phyloP scores from a whole-genome alignment of 2,797 vertebrate genomes.

The Chiloscyllium punctatum region DNA sequence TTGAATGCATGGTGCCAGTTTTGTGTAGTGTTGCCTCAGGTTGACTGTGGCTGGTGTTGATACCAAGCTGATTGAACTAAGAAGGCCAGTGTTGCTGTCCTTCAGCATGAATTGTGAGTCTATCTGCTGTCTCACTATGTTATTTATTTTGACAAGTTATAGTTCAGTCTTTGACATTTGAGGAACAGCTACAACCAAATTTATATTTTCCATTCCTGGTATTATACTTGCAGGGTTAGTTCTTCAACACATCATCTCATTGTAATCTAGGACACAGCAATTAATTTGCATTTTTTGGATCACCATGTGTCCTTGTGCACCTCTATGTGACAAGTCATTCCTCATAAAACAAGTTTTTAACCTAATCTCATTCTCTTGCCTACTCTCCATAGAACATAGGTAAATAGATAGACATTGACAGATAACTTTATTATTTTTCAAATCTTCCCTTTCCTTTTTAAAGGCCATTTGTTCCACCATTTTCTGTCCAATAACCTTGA shows the following conservation, averaged over 20 bases:
- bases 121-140: neutral
- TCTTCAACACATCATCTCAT: neutral
- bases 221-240: neutral
- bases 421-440: neutral
- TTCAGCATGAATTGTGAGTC: neutral
- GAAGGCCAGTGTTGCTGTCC: neutral
- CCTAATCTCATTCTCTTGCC: neutral
- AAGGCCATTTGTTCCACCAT: neutral
- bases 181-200: neutral
- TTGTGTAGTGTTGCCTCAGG: neutral
- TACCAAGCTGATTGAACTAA: neutral
- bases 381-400: neutral
- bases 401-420: no score
- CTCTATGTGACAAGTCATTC: neutral
- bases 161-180: neutral
- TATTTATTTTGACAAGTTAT: neutral
- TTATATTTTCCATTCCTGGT: neutral
- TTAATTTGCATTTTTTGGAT: neutral
- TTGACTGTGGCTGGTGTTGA: neutral
- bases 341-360: neutral
- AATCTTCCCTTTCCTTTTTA: neutral
- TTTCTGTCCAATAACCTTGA: neutral
- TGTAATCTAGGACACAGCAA: neutral
- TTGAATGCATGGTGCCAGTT: neutral
- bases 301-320: neutral